Percentiles rank a stretch among this genome's conserved stretches.
Conservation (phyloP, 2,113 vertebrate genomes). For the Mus musculus region DNA sequence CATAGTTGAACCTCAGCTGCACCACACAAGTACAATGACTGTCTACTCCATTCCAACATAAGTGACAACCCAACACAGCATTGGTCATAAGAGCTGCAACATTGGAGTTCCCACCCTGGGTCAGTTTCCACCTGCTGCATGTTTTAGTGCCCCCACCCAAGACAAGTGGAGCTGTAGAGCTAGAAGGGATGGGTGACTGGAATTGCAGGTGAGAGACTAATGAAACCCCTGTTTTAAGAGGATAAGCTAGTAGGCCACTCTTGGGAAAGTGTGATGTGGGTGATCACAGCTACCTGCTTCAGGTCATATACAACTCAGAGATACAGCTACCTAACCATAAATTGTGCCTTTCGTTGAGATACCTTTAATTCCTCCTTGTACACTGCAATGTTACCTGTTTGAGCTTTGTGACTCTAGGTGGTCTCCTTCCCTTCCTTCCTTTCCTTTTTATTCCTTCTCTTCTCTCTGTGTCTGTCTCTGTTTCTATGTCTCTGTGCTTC, state of each 20-base stretch:
- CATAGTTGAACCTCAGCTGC: not conserved
- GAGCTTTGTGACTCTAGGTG: not conserved
- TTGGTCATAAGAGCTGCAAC: not conserved
- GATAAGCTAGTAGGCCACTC: not conserved
- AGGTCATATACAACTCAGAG: no score
- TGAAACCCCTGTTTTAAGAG: not conserved
- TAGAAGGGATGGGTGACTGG: not conserved
- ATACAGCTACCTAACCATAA: not conserved
- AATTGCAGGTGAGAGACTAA: not conserved
- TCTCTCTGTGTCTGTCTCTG: not conserved
- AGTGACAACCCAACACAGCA: no score
- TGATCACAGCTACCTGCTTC: not conserved
- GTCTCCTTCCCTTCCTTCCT: not conserved
- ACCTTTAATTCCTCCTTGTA: not conserved
- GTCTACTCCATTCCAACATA: not conserved
- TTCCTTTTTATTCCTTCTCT: no score
- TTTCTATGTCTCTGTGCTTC: fast-evolving
- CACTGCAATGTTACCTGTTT: not conserved
- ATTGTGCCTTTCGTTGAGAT: not conserved
- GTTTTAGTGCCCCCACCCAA: not conserved
- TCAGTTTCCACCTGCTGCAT: not conserved
- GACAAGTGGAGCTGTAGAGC: not conserved
- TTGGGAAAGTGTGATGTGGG: not conserved
- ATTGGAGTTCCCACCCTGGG: not conserved
- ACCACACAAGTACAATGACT: not conserved